Base-by-base conservation (phyloP, 2,113 vertebrate genomes). In the Garra rufa region DNA sequence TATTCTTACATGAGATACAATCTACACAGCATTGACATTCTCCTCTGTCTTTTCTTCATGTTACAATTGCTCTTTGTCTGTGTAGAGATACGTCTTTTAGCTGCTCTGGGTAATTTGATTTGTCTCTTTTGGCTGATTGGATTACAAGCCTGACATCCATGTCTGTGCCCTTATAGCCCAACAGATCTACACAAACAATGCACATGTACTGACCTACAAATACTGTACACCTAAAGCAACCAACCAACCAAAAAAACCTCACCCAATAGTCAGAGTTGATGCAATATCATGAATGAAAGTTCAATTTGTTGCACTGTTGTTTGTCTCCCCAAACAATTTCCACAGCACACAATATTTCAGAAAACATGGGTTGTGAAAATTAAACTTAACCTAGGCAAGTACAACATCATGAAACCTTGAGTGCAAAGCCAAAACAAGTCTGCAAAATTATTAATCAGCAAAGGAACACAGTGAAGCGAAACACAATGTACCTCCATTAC, bases 141-240 rank as follows among this genome's bases (percentile, higher is more conserved):
- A 89, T 90, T 90, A 90, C 89, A 90, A 89, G 88, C 24, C 59
- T 79, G 67, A 89, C 83, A 89, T 88, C 76, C 81, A 88, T 88
- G 78, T 85, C 83, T 13, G 59, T 88, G 85, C 82, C 83, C 63
- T 85, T 81, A 34, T 69, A 87, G 77, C 52, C 85, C 77, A 81
- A 52, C 44, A 85, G 28, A 74, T 65, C 65, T 24, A 43, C 59
- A 79, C 8, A 79, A 48, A 70, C 28, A 11, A 38, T 21, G 65
- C 4, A 69, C 17, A 69, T 34, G 8, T 41, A 83, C 83, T 70
- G 24, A 82, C 65, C 44, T n/a, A 81, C 71, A 38, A 28, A 41
- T 43, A 76, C 59, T 59, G n/a, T n/a, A 52, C 80, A 82, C 34
- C 77, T 28, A 85, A 70, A n/a, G n/a, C n/a, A n/a, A 86, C 85